Conservation (phyloP, 2,113 vertebrate species). For the Tretioscincus oriximinensis region DNA sequence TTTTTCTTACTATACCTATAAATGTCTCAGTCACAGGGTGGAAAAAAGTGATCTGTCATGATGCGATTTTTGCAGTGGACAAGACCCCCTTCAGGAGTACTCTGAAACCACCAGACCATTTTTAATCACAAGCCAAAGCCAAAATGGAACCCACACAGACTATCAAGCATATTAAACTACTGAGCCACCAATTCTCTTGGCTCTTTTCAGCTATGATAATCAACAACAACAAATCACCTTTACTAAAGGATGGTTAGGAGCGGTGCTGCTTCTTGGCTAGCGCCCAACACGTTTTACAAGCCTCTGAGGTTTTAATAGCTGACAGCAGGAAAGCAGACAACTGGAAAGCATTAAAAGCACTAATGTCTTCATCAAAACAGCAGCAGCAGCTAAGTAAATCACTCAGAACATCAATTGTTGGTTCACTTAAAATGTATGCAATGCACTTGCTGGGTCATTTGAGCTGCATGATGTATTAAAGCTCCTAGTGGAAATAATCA, state of each 20-base stretch:
- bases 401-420: slow-evolving; percentile 14
- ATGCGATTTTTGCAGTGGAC: neutral
- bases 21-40: neutral
- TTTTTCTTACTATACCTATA: rapidly evolving
- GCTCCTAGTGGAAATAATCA: slow-evolving; percentile 28
- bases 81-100: neutral
- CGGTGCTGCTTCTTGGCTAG: neutral
- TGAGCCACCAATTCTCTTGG: neutral
- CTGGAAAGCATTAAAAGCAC: slow-evolving; percentile 10
- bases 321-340: slow-evolving; percentile 11
- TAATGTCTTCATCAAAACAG: slow-evolving; percentile 25
- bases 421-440: neutral
- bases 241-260: rapidly evolving
- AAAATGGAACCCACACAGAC: neutral
- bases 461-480: slow-evolving; percentile 7
- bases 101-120: neutral
- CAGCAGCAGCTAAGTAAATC: slow-evolving; percentile 8
- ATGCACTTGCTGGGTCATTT: neutral
- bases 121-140: neutral
- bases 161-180: neutral
- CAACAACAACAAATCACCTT: neutral
- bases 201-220: neutral
- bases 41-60: rapidly evolving
- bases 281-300: slow-evolving; percentile 15
- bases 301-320: neutral